A percentile compares a stretch with the other conserved stretches of the same genome.
Evolutionary conservation across 1,140 invertebrate species (phyloP).

Genomic region (Hesperophylax magnus): DNA sequence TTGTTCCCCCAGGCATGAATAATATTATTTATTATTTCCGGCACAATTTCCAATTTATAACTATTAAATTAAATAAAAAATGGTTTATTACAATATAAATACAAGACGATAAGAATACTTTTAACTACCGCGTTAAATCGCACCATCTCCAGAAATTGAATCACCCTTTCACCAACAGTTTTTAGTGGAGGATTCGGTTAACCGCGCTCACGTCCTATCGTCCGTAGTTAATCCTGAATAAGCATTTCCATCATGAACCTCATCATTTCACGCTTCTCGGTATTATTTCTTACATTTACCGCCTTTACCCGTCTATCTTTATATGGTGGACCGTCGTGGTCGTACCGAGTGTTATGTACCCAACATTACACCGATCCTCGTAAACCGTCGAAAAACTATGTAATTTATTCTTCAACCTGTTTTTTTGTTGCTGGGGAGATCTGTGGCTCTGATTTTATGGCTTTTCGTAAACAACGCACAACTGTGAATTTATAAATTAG

Average conservation of each 20-base stretch:
- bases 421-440: conserved; percentile 17
- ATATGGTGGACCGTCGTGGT: conserved; percentile 1
- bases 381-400: conserved; percentile 16
- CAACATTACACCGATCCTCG: conserved; percentile 9
- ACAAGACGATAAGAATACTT: too few relatives aligned
- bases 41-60: too few relatives aligned
- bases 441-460: conserved; percentile 21
- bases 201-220: conserved; percentile 23
- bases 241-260: conserved; percentile 32
- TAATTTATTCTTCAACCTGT: conserved; percentile 35
- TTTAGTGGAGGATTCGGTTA: conserved; percentile 16
- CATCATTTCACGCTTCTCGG: conserved; percentile 39
- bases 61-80: too few relatives aligned
- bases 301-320: not conserved
- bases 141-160: too few relatives aligned
- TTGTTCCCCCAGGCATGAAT: too few relatives aligned
- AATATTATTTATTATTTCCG: too few relatives aligned
- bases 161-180: not conserved
- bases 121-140: too few relatives aligned
- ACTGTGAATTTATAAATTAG: conserved; percentile 31
- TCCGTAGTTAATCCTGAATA: conserved; percentile 28
- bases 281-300: conserved; percentile 18
- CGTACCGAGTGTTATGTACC: not conserved
- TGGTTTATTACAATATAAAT: too few relatives aligned
- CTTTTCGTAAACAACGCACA: not conserved